Evolutionary conservation across 2,113 vertebrate species (phyloP), one percentile per base, ranked within the genome.

Genomic region (Amblyopsis rosae): DNA sequence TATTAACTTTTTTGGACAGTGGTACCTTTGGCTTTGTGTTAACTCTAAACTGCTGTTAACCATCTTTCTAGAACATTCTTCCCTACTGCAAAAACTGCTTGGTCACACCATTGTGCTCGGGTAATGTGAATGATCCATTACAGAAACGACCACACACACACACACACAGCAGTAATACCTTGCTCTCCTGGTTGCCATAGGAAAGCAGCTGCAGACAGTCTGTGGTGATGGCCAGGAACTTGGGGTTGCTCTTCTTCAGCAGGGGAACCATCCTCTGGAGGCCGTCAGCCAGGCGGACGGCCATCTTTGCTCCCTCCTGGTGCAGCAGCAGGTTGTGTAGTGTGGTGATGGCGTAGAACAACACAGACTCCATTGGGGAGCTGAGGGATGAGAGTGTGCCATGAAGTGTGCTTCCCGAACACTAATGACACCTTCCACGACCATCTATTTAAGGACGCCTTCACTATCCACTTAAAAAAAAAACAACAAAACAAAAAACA

Each of bases 231-330:
- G 97, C 96, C 85, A 98, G 88, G 90, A 99, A 99, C 88, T 99
- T 99, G 68, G 95, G 93, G 88, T 99, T 99, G 92, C 92, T 96
- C 90, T 98, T 98, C 84, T 97, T 98, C 26, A 99, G 93, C 77
- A 99, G 88, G 0, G 97, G 96, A 13, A 99, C 96, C 97, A 99
- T 98, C 85, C 93, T 96, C 92, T 98, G 97, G 72, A 99, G 92
- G 11, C 96, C 97, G 0, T 98, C 97, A 0, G 97, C 96, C 92
- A 99, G 91, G n/a, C 97, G 96, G 67, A 99, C 96, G 0, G 97
- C 97, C 97, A 99, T 99, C 91, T 98, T 99, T 54, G 96, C 96
- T 0, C 97, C 97, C 76, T 99, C 97, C 89, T 99, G 97, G 90
- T 98, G 95, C 9, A 98, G 93, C 67, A 99, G 94, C 89, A 99